Base-by-base conservation (phyloP, 2,113 vertebrate genomes). In the Astur gentilis region DNA sequence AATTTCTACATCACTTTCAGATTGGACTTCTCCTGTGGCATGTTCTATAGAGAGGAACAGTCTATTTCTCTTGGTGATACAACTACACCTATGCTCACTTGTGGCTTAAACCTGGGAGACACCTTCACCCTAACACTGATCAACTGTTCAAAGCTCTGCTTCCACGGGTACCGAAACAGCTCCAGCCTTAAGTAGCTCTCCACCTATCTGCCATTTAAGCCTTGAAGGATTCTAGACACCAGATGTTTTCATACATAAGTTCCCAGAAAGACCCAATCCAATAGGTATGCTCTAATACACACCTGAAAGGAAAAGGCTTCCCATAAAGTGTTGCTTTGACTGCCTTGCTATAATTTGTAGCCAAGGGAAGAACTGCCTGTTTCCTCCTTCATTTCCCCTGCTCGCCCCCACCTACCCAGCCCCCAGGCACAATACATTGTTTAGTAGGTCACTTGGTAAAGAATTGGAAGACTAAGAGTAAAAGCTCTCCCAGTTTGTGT, bases 381-480 rank as follows among this genome's bases (percentile, higher is more conserved):
- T 90, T 85, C 10, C 7, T 66, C 31, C 36, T 80, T 70, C n/a
- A 70, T 85, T 81, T 66, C 11, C 57, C 19, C 16, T 54, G 38
- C 13, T 87, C n/a, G 67, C 6, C 5, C 26, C 4, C 5, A 5
- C 36, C 31, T 13, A 3, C 32, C 8, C 55, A 66, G 18, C 0
- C 2, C 26, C 42, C 32, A 75, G 21, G 44, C 60, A 36, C 84
- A 84, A 75, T 9, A 54, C 25, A n/a, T 22, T 64, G 44, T 65
- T 89, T 44, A 82, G 13, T 26, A 82, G 11, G 27, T 62, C 11
- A 32, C 25, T 79, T 34, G 16, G 25, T 64, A 79, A 87, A 70
- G 57, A 89, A 45, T 4, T 31, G 40, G 38, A 82, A 73, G 40
- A 77, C 10, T 76, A 31, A 54, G 36, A 84, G 8, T 42, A 55